These are phyloP conservation scores for Oscheius sp. DNA, from an alignment of 2,888 invertebrate species.

Conservation along the genomic window DNA sequence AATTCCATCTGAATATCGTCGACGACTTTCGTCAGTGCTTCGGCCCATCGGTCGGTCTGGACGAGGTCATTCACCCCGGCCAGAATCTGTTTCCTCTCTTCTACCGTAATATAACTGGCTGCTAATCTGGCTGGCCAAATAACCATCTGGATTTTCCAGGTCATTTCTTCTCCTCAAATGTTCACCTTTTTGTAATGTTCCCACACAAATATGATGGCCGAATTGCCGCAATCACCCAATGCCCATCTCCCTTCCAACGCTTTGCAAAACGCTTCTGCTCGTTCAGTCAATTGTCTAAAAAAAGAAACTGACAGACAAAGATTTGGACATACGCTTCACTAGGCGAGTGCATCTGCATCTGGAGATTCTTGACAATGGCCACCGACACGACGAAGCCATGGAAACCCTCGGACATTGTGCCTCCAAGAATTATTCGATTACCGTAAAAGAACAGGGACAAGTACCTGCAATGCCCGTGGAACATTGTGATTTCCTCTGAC, in stretches of 20 bases:
- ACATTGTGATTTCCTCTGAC: slow-evolving; percentile 70
- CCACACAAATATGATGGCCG: slow-evolving; percentile 72
- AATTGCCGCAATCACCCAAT: slow-evolving; percentile 73
- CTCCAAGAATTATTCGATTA: slow-evolving; percentile 26
- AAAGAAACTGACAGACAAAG: background rate
- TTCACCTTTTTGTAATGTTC: slow-evolving; percentile 71
- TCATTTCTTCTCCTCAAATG: background rate
- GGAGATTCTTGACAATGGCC: slow-evolving; percentile 69
- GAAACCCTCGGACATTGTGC: slow-evolving; percentile 59
- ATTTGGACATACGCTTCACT: slow-evolving; percentile 64
- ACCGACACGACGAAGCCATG: slow-evolving; percentile 72
- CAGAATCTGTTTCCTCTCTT: slow-evolving; percentile 67
- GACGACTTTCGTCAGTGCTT: slow-evolving; percentile 65
- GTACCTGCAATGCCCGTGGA: slow-evolving; percentile 51
- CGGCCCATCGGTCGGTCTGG: slow-evolving; percentile 68
- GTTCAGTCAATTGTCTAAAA: slow-evolving; percentile 66
- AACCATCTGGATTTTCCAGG: slow-evolving; percentile 56
- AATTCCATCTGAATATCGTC: slow-evolving; percentile 67
- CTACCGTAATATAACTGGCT: slow-evolving; percentile 67
- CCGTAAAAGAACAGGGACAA: background rate
- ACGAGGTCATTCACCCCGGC: slow-evolving; percentile 66
- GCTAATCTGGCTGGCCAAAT: slow-evolving; percentile 72
- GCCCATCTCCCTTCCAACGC: slow-evolving; percentile 73
- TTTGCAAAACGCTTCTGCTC: slow-evolving; percentile 69
- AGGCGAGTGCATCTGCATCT: slow-evolving; percentile 72